Evolutionary conservation across 2,113 vertebrate genomes (phyloP).

Genomic region (Entelurus aequoreus): DNA sequence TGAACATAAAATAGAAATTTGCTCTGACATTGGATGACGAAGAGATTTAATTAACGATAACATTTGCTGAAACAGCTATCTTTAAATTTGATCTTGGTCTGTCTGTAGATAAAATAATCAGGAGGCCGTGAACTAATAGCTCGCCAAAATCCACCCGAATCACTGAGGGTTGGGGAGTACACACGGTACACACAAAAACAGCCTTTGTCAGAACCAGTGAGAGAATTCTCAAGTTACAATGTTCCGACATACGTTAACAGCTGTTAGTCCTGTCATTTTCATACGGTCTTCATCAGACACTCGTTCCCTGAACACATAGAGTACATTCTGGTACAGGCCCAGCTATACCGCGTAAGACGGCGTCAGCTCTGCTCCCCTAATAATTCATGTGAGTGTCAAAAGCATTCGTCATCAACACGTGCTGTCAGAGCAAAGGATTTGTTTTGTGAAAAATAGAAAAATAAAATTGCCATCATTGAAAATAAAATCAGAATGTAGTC

Average conservation of each 20-base stretch:
- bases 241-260: slow-evolving; percentile 12
- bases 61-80: neutral
- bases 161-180: no score
- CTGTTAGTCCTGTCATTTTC: slow-evolving; percentile 14
- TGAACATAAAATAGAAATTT: neutral
- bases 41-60: neutral
- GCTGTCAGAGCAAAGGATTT: slow-evolving; percentile 19
- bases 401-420: slow-evolving; percentile 9
- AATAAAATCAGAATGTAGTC: slow-evolving; percentile 24
- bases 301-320: neutral
- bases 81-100: no score
- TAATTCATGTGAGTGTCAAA: slow-evolving; percentile 17
- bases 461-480: slow-evolving; percentile 13
- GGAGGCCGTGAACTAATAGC: no score
- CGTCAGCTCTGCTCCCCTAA: neutral
- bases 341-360: neutral
- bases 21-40: neutral
- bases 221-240: neutral
- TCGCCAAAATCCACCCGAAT: no score
- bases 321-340: neutral
- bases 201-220: neutral
- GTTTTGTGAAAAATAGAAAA: slow-evolving; percentile 9
- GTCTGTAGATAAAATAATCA: no score
- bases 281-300: slow-evolving; percentile 1
- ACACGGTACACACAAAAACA: neutral